Evolutionary conservation across 2,888 invertebrate species (phyloP), one percentile per base, ranked within the genome.

Genomic region (Chrysodeixis includens): DNA sequence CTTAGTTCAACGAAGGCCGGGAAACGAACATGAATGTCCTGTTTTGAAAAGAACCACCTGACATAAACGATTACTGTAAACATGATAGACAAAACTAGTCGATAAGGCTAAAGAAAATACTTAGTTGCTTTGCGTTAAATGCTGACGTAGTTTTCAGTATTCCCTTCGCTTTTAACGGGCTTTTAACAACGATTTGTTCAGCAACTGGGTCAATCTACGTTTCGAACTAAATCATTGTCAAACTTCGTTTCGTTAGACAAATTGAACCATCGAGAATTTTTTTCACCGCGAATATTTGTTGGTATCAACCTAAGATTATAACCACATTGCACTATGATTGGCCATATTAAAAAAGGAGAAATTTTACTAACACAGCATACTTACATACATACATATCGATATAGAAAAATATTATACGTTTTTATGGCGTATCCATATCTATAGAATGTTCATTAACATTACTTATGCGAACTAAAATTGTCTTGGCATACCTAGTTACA

Each of bases 1-100:
- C 40, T 40, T n/a, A n/a, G 40, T 40, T 40, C 40, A 14, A n/a
- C 40, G 40, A 40, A 40, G 40, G 40, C 40, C 40, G n/a, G n/a
- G 3, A 40, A 14, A 14, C 40, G 40, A 0, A 12, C 32, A 12
- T 10, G 32, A 1, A n/a, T n/a, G n/a, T n/a, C n/a, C 40, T 3
- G 40, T 40, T 40, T 40, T 40, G 40, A 14, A n/a, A 40, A 35
- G 35, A 35, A n/a, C n/a, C n/a, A 14, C 5, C 14, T 40, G 40
- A 14, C n/a, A 40, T 5, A 40, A 40, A 40, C 14, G n/a, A 5
- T 40, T 40, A n/a, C n/a, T n/a, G 40, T 6, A 26, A 26, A 26
- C 6, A 26, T 26, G 26, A 26, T 26, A 26, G 26, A 26, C 26
- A 26, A 26, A 26, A 26, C 26, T 26, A 26, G 26, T 26, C 26